Evolutionary conservation across 1,140 invertebrate genomes (phyloP).

Genomic region (Neotoxoptera formosana): DNA sequence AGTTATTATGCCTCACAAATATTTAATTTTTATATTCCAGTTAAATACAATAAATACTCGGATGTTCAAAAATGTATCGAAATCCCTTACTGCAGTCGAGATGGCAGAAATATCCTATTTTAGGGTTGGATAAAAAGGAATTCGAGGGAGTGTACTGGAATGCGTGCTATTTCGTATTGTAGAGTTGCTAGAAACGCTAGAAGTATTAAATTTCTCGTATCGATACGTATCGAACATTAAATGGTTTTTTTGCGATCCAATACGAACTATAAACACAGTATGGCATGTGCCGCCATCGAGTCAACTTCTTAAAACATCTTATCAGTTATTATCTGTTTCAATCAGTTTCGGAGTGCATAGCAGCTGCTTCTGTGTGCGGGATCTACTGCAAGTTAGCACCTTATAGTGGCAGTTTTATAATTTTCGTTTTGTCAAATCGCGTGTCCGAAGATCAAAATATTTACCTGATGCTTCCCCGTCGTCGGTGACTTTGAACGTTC

Average conservation of each 20-base stretch:
- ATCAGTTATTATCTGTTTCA: background rate
- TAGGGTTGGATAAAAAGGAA: background rate
- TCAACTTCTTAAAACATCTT: background rate
- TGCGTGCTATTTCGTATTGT: background rate
- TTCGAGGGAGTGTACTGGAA: background rate
- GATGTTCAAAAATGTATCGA: background rate
- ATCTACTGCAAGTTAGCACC: background rate
- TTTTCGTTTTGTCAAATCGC: background rate
- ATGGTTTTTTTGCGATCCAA: constrained; percentile 4
- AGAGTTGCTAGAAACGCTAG: background rate
- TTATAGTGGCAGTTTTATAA: background rate
- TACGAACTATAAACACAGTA: background rate
- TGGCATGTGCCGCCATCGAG: background rate
- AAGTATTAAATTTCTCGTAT: background rate
- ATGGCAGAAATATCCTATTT: background rate
- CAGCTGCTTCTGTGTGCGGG: background rate
- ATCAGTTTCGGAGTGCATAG: background rate
- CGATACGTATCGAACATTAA: background rate
- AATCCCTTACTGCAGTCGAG: background rate
- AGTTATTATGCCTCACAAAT: background rate
- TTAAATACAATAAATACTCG: background rate
- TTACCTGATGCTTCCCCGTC: background rate
- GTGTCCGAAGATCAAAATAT: background rate
- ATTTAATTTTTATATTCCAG: background rate
- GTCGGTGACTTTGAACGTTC: too few relatives aligned